These are phyloP conservation scores for Campopleginae sp. DNA, from an alignment of 2,888 invertebrate species.

Conservation along the genomic window DNA sequence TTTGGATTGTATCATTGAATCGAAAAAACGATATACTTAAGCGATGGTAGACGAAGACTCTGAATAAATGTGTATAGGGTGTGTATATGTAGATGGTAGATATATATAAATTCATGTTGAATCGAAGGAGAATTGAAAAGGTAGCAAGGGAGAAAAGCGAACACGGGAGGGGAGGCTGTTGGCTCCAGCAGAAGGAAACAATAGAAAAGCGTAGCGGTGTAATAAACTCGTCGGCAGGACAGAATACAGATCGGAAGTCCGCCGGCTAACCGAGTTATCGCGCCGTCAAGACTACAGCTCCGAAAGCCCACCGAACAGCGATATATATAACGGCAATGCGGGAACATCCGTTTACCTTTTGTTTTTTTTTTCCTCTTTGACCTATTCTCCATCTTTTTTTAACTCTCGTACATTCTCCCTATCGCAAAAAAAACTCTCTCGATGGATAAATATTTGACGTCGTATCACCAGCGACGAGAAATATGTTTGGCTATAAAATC, in stretches of 20 bases:
- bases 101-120: conserved; percentile 19
- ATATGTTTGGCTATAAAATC: conserved; percentile 5
- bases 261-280: conserved; percentile 81
- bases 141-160: conserved; percentile 53
- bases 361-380: conserved; percentile 36
- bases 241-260: conserved; percentile 83
- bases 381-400: conserved; percentile 29
- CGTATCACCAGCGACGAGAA: conserved; percentile 59
- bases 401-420: conserved; percentile 64
- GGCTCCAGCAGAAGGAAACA: conserved; percentile 69
- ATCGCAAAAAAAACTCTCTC: conserved; percentile 81
- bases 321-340: conserved; percentile 44
- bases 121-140: conserved; percentile 61
- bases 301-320: conserved; percentile 56
- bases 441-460: conserved; percentile 83
- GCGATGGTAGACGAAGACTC: conserved; percentile 43
- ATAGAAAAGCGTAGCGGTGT: conserved; percentile 70
- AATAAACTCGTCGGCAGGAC: conserved; percentile 82
- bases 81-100: not conserved
- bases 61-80: not conserved
- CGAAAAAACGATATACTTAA: conserved; percentile 59
- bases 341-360: conserved; percentile 47
- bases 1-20: conserved; percentile 61
- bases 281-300: conserved; percentile 73
- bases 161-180: conserved; percentile 66